Percentiles rank a stretch among this genome's conserved stretches.
phyloP scores from a whole-genome alignment of 2,797 vertebrate species.

The Cynopterus sphinx region DNA sequence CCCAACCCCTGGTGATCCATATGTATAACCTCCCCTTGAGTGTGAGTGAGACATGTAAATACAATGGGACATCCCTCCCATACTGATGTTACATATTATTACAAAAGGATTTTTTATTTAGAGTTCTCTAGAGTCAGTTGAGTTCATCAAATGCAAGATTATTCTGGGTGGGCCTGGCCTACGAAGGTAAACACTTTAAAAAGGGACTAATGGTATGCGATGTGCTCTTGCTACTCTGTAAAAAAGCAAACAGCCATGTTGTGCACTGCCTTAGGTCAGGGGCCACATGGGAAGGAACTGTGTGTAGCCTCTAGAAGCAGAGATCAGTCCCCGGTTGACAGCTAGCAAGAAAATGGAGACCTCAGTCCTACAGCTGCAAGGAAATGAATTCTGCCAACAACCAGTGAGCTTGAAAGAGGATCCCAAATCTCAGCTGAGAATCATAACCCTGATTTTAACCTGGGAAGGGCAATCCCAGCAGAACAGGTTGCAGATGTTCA shows the following conservation, averaged over 20 bases:
- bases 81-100: not conserved
- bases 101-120: not conserved
- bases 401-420: not conserved
- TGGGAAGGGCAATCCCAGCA: not conserved
- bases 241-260: not conserved
- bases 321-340: not conserved
- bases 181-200: not conserved
- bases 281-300: not conserved
- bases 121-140: not conserved
- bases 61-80: not conserved
- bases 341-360: not conserved
- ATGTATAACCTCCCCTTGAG: not conserved
- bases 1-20: not conserved
- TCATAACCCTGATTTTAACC: not conserved
- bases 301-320: not conserved
- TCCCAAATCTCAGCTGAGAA: not conserved
- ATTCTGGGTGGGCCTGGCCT: not conserved
- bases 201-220: not conserved
- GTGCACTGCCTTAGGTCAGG: not conserved
- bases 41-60: not conserved
- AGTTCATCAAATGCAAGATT: not conserved
- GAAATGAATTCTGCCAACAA: slow-evolving; percentile 14
- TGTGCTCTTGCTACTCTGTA: not conserved
- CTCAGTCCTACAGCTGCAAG: not conserved
- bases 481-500: not conserved